Evolutionary conservation across 1,140 invertebrate genomes (phyloP).

Genomic region (Pseudomyrmex dendroicus): DNA sequence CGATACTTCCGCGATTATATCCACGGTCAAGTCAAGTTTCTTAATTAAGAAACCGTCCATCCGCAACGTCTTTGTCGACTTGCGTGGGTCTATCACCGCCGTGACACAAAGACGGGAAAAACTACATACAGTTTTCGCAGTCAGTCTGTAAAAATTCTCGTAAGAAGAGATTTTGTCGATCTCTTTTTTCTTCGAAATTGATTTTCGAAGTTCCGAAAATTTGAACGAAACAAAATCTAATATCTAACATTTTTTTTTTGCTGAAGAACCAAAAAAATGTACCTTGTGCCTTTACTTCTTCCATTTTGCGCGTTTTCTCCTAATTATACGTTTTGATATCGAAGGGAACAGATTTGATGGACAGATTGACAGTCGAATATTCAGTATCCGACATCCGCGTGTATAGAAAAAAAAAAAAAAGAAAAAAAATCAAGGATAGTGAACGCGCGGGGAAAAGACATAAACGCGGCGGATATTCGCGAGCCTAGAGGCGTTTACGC

Average conservation of each 20-base stretch:
- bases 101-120: not conserved
- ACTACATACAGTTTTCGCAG: too few relatives aligned
- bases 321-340: too few relatives aligned
- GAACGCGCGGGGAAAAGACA: slow-evolving; percentile 30
- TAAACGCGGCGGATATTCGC: slow-evolving; percentile 41
- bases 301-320: too few relatives aligned
- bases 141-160: not conserved
- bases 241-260: too few relatives aligned
- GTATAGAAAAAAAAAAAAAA: not conserved
- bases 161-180: too few relatives aligned
- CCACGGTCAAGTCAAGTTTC: slow-evolving; percentile 72
- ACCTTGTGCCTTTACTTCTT: too few relatives aligned
- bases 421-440: not conserved
- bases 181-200: too few relatives aligned
- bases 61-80: slow-evolving; percentile 17
- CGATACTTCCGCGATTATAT: slow-evolving; percentile 48
- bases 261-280: too few relatives aligned
- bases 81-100: slow-evolving; percentile 8
- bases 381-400: not conserved
- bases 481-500: slow-evolving; percentile 36
- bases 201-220: too few relatives aligned
- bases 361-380: slow-evolving; percentile 27
- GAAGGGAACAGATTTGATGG: not conserved
- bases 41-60: slow-evolving; percentile 72
- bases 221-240: too few relatives aligned